Percentiles rank a stretch among this genome's conserved stretches.
Conservation (phyloP, 1,140 invertebrate species). For the Orius insidiosus region DNA sequence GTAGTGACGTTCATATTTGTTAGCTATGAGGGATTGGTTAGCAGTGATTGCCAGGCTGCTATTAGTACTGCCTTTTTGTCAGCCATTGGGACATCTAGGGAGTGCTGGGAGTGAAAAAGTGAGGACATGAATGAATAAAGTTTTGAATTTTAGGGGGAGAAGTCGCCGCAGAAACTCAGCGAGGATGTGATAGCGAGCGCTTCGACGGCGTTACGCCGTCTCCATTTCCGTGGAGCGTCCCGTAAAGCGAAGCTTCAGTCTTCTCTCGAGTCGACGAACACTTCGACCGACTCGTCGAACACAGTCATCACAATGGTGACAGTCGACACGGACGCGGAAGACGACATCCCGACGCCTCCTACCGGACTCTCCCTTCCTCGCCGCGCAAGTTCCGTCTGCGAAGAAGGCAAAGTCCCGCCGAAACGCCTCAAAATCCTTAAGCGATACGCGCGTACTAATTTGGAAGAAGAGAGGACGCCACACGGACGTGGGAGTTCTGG, state of each 20-base stretch:
- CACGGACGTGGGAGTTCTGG: conserved; percentile 21
- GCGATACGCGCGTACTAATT: conserved; percentile 21
- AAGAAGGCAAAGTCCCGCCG: conserved; percentile 13
- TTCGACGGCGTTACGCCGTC: conserved; percentile 43
- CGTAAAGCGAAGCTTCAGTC: conserved; percentile 22
- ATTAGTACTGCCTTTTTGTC: too few relatives aligned
- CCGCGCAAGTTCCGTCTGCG: conserved; percentile 19
- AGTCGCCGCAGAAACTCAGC: conserved; percentile 5
- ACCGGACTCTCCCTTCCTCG: conserved; percentile 18
- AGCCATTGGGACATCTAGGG: too few relatives aligned
- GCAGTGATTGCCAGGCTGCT: too few relatives aligned
- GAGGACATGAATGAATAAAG: too few relatives aligned
- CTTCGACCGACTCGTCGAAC: conserved; percentile 64
- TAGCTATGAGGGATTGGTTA: too few relatives aligned
- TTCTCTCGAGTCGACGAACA: conserved; percentile 41
- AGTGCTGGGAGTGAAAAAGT: too few relatives aligned
- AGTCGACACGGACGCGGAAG: conserved; percentile 15
- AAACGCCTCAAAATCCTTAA: conserved; percentile 20
- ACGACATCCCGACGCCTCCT: conserved; percentile 5
- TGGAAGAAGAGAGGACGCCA: conserved; percentile 20
- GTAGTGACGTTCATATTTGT: too few relatives aligned
- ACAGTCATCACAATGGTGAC: conserved; percentile 52
- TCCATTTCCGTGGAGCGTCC: conserved; percentile 35
- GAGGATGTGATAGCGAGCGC: conserved; percentile 39
- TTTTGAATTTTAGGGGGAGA: background rate